phyloP scores from a whole-genome alignment of 2,888 invertebrate species.

The Brenthis daphne region DNA sequence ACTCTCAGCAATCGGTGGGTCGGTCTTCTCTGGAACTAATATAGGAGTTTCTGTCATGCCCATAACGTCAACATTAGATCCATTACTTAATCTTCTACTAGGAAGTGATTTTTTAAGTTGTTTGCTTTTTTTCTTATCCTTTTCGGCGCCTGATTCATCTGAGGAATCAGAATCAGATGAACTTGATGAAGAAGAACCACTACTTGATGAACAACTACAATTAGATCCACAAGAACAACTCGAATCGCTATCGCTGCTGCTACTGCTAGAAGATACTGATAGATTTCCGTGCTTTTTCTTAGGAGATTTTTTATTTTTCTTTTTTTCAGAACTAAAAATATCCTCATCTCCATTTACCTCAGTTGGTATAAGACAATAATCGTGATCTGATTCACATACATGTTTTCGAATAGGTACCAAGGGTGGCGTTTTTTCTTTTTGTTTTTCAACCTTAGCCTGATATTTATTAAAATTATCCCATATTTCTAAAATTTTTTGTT shows the following conservation, averaged over 20 bases:
- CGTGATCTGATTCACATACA: slow-evolving; percentile 87
- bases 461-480: slow-evolving; percentile 91
- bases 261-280: slow-evolving; percentile 86
- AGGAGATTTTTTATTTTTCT: slow-evolving; percentile 77
- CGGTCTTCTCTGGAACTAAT: slow-evolving; percentile 75
- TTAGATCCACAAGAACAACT: slow-evolving; percentile 92
- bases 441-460: slow-evolving; percentile 86
- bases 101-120: slow-evolving; percentile 63
- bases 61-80: slow-evolving; percentile 81
- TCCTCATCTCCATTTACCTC: slow-evolving; percentile 75
- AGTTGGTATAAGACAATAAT: slow-evolving; percentile 85
- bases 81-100: slow-evolving; percentile 67
- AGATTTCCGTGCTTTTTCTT: slow-evolving; percentile 75
- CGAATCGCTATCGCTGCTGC: slow-evolving; percentile 88
- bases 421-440: slow-evolving; percentile 72
- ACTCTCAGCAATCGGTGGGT: slow-evolving; percentile 88
- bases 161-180: slow-evolving; percentile 77
- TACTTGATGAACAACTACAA: slow-evolving; percentile 90
- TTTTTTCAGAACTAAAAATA: slow-evolving; percentile 62
- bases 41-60: slow-evolving; percentile 76
- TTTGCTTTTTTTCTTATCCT: slow-evolving; percentile 73
- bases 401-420: slow-evolving; percentile 78
- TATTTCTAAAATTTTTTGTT: slow-evolving; percentile 85
- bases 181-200: slow-evolving; percentile 86
- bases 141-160: slow-evolving; percentile 66